Percentiles rank a stretch among this genome's conserved stretches.
Evolutionary conservation across 2,888 invertebrate genomes (phyloP).

Genomic region (Trachelus troglodyta): DNA sequence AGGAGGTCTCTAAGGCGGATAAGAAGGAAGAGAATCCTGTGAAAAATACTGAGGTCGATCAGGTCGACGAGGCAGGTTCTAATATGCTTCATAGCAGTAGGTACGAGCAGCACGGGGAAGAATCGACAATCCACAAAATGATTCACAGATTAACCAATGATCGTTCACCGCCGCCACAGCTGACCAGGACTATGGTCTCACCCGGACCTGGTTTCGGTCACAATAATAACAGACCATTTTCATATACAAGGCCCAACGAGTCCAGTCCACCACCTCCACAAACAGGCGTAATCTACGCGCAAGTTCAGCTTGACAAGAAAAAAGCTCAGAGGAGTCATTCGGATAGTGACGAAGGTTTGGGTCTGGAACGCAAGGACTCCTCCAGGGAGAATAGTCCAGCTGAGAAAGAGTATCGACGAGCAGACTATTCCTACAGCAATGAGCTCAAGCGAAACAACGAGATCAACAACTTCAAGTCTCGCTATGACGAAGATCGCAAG

Average conservation of each 20-base stretch:
- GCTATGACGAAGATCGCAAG: slow-evolving; percentile 44
- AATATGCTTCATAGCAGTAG: slow-evolving; percentile 60
- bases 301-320: slow-evolving; percentile 72
- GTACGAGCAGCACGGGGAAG: slow-evolving; percentile 52
- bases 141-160: slow-evolving; percentile 81
- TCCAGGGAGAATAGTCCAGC: slow-evolving; percentile 62
- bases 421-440: slow-evolving; percentile 51
- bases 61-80: slow-evolving; percentile 41
- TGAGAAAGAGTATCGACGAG: slow-evolving; percentile 57
- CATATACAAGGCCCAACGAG: slow-evolving; percentile 77
- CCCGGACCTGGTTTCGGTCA: slow-evolving; percentile 73
- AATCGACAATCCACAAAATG: slow-evolving; percentile 78
- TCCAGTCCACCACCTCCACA: slow-evolving; percentile 65
- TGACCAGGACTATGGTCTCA: slow-evolving; percentile 71
- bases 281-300: slow-evolving; percentile 81
- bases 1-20: slow-evolving; percentile 24
- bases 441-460: slow-evolving; percentile 56
- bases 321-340: slow-evolving; percentile 71
- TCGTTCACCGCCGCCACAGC: slow-evolving; percentile 75
- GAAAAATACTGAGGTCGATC: slow-evolving; percentile 33
- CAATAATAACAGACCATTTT: slow-evolving; percentile 84
- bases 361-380: slow-evolving; percentile 71
- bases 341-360: slow-evolving; percentile 85
- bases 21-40: slow-evolving; percentile 17
- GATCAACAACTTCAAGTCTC: slow-evolving; percentile 53